Base-by-base conservation (phyloP, 2,797 vertebrate species). In the Poeciliopsis presidionis region DNA sequence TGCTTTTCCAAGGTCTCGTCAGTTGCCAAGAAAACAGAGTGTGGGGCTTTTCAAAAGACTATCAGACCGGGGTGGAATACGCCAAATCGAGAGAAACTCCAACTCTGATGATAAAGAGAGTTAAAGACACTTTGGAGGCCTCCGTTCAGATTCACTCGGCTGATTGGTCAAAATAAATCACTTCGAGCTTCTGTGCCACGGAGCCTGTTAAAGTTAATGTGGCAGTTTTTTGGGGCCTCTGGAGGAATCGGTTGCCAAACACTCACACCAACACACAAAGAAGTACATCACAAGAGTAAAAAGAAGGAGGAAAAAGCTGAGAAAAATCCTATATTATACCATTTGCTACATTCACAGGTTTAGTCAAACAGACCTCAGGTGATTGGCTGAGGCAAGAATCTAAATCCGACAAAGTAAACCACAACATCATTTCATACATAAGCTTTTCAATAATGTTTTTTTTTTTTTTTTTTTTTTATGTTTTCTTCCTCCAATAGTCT, bases 121-220 rank as follows among this genome's bases (percentile, higher is more conserved):
- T 77, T 83, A 74, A 83, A 81, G 81, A 82, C 53, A 74, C 89
- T 89, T 87, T 74, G 69, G 86, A 90, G 84, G 80, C 77, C 77
- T 85, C 81, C 77, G 76, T 81, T 88, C 86, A 90, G 83, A 92
- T 91, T 88, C 81, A 71, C 79, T 83, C 41, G 16, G 74, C 85
- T 87, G 87, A 91, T 92, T 91, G 84, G 86, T 82, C 78, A 89
- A 89, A 90, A 87, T 85, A 87, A 91, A 91, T 89, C 87, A 84
- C 83, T 88, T 73, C 74, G 86, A 83, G 88, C 71, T 81, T 69
- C 80, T 86, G 83, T 43, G 76, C 79, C 82, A 84, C 81, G n/a
- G 28, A 86, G 86, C 80, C 85, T 81, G 79, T 88, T 91, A 78
- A 84, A 85, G 83, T 78, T 87, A 86, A 84, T 82, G 83, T 82